These are phyloP conservation scores for Remorina albescens DNA, from an alignment of 2,797 vertebrate genomes.

Conservation along the genomic window DNA sequence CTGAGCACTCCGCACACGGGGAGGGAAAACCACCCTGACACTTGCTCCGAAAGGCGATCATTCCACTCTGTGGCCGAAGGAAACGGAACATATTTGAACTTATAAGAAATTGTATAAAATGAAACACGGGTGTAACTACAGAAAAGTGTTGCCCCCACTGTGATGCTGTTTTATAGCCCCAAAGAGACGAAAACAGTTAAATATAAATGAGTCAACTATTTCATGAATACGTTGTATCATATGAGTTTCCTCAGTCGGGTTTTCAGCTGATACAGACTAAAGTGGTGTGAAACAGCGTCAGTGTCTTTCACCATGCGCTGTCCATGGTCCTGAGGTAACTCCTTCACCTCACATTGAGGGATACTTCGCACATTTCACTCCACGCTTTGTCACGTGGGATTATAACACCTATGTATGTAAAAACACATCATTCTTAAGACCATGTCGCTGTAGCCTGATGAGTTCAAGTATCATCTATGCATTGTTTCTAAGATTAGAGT, in stretches of 20 bases:
- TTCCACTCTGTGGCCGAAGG: neutral
- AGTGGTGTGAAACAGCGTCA: neutral
- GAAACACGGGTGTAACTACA: neutral
- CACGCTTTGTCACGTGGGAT: no score
- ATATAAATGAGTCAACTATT: neutral
- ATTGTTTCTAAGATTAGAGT: neutral
- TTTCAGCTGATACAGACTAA: neutral
- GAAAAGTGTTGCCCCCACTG: neutral
- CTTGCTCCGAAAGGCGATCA: neutral
- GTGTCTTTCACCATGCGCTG: neutral
- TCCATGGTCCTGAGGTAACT: conserved; percentile 33
- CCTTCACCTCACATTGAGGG: neutral
- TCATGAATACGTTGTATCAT: neutral
- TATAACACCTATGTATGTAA: neutral
- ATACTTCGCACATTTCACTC: neutral
- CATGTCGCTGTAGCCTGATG: no score
- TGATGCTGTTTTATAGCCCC: neutral
- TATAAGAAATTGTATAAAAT: neutral
- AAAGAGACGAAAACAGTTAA: neutral
- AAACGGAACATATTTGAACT: neutral
- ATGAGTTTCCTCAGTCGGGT: neutral
- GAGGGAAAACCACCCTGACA: conserved; percentile 23
- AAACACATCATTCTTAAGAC: neutral
- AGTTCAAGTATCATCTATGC: neutral
- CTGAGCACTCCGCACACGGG: conserved; percentile 42